Conservation (phyloP, 1,140 invertebrate genomes). For the Acromyrmex echinatior region DNA sequence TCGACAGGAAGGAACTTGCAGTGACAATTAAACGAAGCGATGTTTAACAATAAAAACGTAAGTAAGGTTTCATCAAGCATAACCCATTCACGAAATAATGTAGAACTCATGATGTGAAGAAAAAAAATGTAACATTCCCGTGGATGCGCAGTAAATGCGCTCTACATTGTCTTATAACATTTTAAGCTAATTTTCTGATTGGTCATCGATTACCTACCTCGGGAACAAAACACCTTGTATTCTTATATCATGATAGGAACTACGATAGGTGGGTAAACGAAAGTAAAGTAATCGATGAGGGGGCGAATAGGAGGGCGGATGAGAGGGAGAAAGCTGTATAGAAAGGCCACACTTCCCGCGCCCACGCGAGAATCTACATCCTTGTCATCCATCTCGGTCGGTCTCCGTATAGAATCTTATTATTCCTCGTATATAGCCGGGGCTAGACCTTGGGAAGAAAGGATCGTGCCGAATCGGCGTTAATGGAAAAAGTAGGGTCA, state of each 20-base stretch:
- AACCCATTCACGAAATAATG: not conserved
- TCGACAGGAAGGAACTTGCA: not conserved
- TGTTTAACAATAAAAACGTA: not conserved
- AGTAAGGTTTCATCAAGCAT: not conserved
- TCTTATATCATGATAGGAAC: not conserved
- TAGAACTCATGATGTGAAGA: too few species aligned
- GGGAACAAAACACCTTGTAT: too few species aligned
- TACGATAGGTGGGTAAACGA: constrained; percentile 46
- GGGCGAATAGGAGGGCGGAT: constrained; percentile 44
- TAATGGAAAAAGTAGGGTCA: constrained; percentile 59
- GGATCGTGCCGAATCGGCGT: constrained; percentile 63
- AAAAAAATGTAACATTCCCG: too few species aligned
- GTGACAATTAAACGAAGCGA: not conserved
- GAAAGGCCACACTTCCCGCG: constrained; percentile 62
- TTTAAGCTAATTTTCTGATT: too few species aligned
- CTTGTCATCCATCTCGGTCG: constrained; percentile 47
- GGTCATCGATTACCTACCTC: too few species aligned
- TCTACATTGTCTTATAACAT: too few species aligned
- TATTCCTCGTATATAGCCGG: constrained; percentile 49
- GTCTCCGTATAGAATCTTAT: constrained; percentile 14
- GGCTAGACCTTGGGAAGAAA: constrained; percentile 65
- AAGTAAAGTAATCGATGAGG: constrained; percentile 78
- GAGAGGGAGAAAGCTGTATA: constrained; percentile 62
- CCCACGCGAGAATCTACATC: constrained; percentile 65
- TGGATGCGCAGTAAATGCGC: too few species aligned